Percentiles rank a stretch among this genome's conserved stretches.
These are phyloP conservation scores for Carterocephalus palaemon DNA, from an alignment of 2,888 invertebrate species.

Conservation along the genomic window DNA sequence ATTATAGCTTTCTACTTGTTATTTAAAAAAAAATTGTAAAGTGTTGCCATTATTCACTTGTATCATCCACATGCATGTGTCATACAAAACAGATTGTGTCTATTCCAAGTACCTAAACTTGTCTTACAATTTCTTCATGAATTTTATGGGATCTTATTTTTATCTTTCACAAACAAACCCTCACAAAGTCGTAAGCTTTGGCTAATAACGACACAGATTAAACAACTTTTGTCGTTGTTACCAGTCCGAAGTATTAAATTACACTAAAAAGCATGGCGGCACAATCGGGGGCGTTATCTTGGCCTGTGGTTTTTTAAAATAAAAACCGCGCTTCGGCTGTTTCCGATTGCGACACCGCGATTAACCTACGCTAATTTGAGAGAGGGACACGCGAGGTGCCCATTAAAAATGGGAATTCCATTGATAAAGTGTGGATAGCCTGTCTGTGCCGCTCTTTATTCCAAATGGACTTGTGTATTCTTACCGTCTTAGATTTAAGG, in stretches of 20 bases:
- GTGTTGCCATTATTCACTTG: too few species aligned
- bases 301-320: constrained; percentile 38
- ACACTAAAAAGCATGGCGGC: constrained; percentile 38
- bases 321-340: constrained; percentile 50
- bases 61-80: too few species aligned
- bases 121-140: neutral
- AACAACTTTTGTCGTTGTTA: constrained; percentile 21
- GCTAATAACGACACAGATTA: constrained; percentile 20
- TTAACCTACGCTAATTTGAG: constrained; percentile 58
- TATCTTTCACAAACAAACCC: neutral
- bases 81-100: too few species aligned
- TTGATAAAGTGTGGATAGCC: constrained; percentile 23
- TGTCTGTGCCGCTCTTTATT: too few species aligned
- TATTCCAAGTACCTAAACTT: too few species aligned
- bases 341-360: constrained; percentile 59
- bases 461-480: too few species aligned
- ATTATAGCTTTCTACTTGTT: too few species aligned
- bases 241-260: constrained; percentile 24
- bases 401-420: constrained; percentile 41
- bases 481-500: too few species aligned
- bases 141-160: too few species aligned
- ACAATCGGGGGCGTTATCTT: constrained; percentile 56
- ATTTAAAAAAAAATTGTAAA: too few species aligned
- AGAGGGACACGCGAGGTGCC: constrained; percentile 56
- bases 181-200: constrained; percentile 1